These are phyloP conservation scores for Amiota communis DNA, from an alignment of 2,888 invertebrate species.

Conservation along the genomic window DNA sequence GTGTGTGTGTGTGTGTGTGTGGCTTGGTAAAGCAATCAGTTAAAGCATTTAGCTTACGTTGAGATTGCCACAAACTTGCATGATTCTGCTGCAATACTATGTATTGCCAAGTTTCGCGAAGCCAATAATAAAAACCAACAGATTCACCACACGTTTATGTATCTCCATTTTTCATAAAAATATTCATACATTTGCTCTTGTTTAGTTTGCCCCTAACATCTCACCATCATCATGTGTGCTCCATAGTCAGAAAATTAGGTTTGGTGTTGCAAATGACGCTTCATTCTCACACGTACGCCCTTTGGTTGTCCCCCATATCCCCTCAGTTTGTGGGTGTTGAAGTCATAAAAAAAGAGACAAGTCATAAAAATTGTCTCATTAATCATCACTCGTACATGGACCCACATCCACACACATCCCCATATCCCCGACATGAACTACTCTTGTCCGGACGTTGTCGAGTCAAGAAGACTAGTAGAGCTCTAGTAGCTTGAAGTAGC, in stretches of 20 bases:
- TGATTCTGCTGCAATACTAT: neutral
- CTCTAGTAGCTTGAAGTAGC: neutral
- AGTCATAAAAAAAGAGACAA: conserved; percentile 34
- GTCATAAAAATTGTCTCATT: conserved; percentile 67
- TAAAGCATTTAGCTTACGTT: conserved; percentile 6
- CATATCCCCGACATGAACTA: neutral
- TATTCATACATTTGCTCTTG: conserved; percentile 5
- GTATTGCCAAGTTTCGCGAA: conserved; percentile 19
- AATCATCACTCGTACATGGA: conserved; percentile 56
- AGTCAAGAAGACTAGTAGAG: conserved; percentile 27
- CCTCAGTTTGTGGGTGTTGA: conserved; percentile 4
- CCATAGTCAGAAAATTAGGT: conserved; percentile 14
- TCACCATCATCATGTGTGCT: neutral
- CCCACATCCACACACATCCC: neutral
- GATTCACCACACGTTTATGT: neutral
- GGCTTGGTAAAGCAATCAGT: conserved; percentile 29
- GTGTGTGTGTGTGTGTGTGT: conserved; percentile 11
- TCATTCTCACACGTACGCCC: neutral
- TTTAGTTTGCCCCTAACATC: neutral
- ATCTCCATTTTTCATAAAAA: conserved; percentile 14
- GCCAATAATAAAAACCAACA: neutral
- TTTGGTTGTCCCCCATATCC: neutral
- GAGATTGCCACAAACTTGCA: too few relatives aligned
- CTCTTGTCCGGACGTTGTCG: conserved; percentile 7
- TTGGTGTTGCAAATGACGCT: conserved; percentile 12